Base-by-base conservation (phyloP, 2,113 vertebrate genomes). In the Equus przewalskii region DNA sequence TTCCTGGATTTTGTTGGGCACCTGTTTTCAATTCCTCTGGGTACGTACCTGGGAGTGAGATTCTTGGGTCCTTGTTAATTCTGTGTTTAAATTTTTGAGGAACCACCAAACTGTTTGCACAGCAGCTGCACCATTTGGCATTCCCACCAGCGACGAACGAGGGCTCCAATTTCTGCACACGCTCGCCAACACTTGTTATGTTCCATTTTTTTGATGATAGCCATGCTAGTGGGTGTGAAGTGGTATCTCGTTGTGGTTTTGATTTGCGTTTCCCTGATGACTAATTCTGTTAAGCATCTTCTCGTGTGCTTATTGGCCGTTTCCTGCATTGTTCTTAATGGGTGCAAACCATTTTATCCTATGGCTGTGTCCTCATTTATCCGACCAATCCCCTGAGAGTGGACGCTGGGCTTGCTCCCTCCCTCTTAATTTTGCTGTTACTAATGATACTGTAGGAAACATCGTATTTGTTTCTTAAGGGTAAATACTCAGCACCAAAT, bases 311-410 rank as follows among this genome's bases (percentile, higher is more conserved):
- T 18, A 11, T 33, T 6, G 22, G 83, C 60, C 28, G 7, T 22
- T 13, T 46, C 26, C 7, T 30, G 5, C 19, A 5, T 22, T 14
- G 69, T 41, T 24, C 46, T 44, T 44, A 26, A 2, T 21, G 36
- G 51, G 14, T 36, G 60, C 58, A 26, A 10, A 21, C 28, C 3
- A 18, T 24, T 28, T 19, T 36, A 1, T 15, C 24, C 7, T 5
- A 0, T 7, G 70, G 49, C 36, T 18, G 0, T 6, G 3, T n/a
- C 58, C 64, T 18, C 26, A 21, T 15, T 16, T 64, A 28, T 21
- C n/a, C 19, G 0, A 0, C 30, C 46, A 0, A 5, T 19, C 22
- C 67, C 76, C 41, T 8, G 15, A 15, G 41, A 0, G 4, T 10
- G 33, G 72, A 12, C 51, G 8, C 26, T 11, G 58, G 54, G 65